Evolutionary conservation across 2,797 vertebrate species (phyloP).

Genomic region (Cossypha polioptera): DNA sequence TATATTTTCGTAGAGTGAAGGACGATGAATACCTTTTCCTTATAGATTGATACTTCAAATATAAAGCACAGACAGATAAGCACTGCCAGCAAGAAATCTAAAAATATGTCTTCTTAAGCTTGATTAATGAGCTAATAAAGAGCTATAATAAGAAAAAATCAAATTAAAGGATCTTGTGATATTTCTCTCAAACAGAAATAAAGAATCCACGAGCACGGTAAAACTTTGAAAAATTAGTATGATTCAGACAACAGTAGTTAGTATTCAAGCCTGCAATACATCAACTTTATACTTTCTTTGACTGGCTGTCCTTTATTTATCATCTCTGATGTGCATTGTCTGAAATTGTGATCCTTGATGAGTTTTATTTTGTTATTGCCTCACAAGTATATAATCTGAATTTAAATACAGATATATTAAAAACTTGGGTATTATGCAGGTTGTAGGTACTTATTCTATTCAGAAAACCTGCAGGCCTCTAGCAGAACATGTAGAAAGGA

Average conservation of each 20-base stretch:
- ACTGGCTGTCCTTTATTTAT: constrained; percentile 21
- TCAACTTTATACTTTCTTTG: constrained; percentile 17
- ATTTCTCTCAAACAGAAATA: constrained; percentile 43
- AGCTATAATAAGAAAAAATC: constrained; percentile 38
- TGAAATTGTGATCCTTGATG: not conserved
- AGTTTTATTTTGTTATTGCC: not conserved
- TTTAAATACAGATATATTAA: not conserved
- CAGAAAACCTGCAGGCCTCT: not conserved
- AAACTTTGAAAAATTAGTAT: constrained; percentile 41
- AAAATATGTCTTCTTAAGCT: constrained; percentile 50
- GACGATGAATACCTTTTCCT: not conserved
- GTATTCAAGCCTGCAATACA: not conserved
- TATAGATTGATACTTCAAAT: not conserved
- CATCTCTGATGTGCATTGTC: not conserved
- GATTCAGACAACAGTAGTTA: not conserved
- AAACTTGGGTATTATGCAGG: not conserved
- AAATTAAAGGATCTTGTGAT: constrained; percentile 45
- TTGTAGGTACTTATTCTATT: not conserved
- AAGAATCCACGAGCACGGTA: constrained; percentile 17
- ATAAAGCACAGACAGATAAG: constrained; percentile 30
- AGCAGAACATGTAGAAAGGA: not conserved
- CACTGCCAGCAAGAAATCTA: not conserved
- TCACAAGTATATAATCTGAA: not conserved
- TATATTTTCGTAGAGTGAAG: not conserved
- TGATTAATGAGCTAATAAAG: constrained; percentile 63